Evolutionary conservation across 2,888 invertebrate species (phyloP).

Genomic region (Noctua janthina): DNA sequence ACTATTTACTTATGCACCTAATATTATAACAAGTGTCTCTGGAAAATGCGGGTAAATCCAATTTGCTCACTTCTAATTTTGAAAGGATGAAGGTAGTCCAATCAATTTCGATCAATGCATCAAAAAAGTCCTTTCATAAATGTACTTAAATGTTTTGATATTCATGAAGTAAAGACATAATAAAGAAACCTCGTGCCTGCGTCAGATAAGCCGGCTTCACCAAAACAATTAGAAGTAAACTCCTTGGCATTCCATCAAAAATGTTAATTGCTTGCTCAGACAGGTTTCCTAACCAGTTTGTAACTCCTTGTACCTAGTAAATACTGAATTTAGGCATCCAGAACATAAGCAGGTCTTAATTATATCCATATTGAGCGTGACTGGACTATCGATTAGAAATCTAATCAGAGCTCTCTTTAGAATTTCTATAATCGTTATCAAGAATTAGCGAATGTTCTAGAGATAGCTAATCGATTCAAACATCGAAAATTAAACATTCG

Average conservation of each 20-base stretch:
- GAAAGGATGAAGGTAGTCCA: slow-evolving; percentile 22
- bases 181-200: slow-evolving; percentile 44
- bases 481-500: slow-evolving; percentile 38
- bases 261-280: slow-evolving; percentile 39
- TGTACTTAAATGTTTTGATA: background rate
- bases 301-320: slow-evolving; percentile 33
- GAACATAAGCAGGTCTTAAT: slow-evolving; percentile 49
- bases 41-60: slow-evolving; percentile 24
- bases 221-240: slow-evolving; percentile 43
- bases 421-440: slow-evolving; percentile 35
- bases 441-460: slow-evolving; percentile 49
- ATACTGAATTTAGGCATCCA: slow-evolving; percentile 41
- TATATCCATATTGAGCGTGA: slow-evolving; percentile 46
- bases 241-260: slow-evolving; percentile 45
- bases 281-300: slow-evolving; percentile 25
- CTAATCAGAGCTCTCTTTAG: slow-evolving; percentile 43
- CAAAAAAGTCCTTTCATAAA: background rate
- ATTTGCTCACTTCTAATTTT: slow-evolving; percentile 11
- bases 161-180: slow-evolving; percentile 12
- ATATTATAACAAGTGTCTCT: background rate
- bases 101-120: slow-evolving; percentile 4
- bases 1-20: slow-evolving; percentile 10
- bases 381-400: slow-evolving; percentile 52
- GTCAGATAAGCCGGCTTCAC: slow-evolving; percentile 30
- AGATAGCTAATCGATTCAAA: slow-evolving; percentile 33